phyloP scores from a whole-genome alignment of 2,113 vertebrate species.

The Polypterus bichir region DNA sequence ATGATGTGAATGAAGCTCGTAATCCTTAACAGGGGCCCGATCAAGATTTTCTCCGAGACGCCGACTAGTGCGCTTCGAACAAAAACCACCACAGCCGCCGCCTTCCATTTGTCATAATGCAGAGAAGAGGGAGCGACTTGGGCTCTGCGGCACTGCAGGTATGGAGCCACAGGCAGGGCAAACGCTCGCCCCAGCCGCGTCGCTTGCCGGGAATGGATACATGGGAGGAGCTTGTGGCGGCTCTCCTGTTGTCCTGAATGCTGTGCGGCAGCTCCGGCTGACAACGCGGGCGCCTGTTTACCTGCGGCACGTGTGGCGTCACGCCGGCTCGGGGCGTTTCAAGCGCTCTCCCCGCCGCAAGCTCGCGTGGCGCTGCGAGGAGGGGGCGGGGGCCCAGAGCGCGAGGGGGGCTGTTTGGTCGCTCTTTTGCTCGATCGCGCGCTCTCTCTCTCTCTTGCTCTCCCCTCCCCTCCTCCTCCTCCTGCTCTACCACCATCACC shows the following conservation, averaged over 20 bases:
- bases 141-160: conserved; percentile 73
- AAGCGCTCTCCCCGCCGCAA: conserved; percentile 5
- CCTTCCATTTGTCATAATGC: conserved; percentile 82
- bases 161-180: conserved; percentile 60
- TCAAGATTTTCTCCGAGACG: no score
- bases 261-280: conserved; percentile 7
- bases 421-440: conserved; percentile 12
- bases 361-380: conserved; percentile 41
- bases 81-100: conserved; percentile 42
- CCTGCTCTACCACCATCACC: conserved; percentile 26
- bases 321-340: conserved; percentile 25
- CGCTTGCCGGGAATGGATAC: conserved; percentile 52
- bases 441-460: conserved; percentile 19
- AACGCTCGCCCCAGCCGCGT: conserved; percentile 15
- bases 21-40: no score
- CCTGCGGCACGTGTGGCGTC: conserved; percentile 52
- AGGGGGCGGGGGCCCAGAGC: conserved; percentile 30
- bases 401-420: conserved; percentile 27
- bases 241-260: conserved; percentile 20
- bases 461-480: conserved; percentile 25
- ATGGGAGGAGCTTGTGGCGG: conserved; percentile 49
- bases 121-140: conserved; percentile 58
- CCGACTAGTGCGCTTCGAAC: no score
- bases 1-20: no score
- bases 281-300: conserved; percentile 50